Evolutionary conservation across 2,797 vertebrate genomes (phyloP), one percentile per base, ranked within the genome.

Genomic region (Chromis chromis): DNA sequence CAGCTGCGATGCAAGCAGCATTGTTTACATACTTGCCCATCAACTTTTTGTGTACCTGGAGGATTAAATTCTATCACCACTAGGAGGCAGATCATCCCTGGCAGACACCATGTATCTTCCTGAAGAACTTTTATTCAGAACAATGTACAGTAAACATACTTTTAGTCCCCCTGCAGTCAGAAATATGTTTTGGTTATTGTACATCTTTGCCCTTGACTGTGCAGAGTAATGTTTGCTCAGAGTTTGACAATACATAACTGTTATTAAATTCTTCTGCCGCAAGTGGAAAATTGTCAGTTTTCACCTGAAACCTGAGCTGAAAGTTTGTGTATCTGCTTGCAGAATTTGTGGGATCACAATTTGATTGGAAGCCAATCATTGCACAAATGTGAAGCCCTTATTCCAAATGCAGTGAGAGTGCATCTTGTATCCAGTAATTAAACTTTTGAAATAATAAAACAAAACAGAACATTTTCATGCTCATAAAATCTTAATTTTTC

Each of bases 121-220:
- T 67, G 22, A 66, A 19, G 6, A 44, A 19, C 42, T 28, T 55
- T 61, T 19, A 7, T 6, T 33, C 27, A 48, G 16, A 27, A 13
- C 58, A 25, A 54, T 24, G 4, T 33, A 14, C 60, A 60, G 16
- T 65, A 4, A 49, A 25, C 46, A 9, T 53, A 14, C 46, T 53
- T 42, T 21, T 19, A 46, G 39, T 12, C 21, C 25, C 21, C 67
- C 36, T 70, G 33, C 56, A 22, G 33, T 52, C 42, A 28, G 6
- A 14, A 24, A 25, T 24, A 22, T 25, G 50, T 52, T 52, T 52
- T 24, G 22, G 11, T 28, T 44, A 16, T 49, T 14, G 56, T 24
- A 46, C n/a, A 46, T 68, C 24, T 68, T 36, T 57, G 40, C 33
- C 65, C 65, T 67, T 67, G n/a, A 48, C 24, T 55, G 64, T 44